A percentile compares a stretch with the other conserved stretches of the same genome.
Conservation (phyloP, 2,888 invertebrate genomes). For the Salpingus planirostris region DNA sequence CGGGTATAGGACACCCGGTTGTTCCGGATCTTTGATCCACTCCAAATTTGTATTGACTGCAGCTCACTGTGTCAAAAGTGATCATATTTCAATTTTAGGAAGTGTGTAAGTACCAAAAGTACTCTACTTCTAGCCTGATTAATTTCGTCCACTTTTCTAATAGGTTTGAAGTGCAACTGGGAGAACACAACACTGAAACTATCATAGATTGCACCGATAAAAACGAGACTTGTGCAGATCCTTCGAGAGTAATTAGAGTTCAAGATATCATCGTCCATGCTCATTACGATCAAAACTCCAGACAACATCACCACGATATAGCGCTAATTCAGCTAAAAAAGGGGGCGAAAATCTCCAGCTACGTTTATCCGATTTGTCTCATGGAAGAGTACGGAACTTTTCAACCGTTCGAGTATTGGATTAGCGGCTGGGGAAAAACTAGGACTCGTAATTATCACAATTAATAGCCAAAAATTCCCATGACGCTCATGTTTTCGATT, state of each 20-base stretch:
- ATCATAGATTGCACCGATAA: slow-evolving; percentile 44
- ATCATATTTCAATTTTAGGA: too few relatives aligned
- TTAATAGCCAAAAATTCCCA: neutral
- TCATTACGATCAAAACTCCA: slow-evolving; percentile 33
- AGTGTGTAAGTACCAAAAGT: too few relatives aligned
- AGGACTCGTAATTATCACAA: slow-evolving; percentile 30
- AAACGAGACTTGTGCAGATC: too few relatives aligned
- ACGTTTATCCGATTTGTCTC: slow-evolving; percentile 36
- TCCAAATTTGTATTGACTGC: slow-evolving; percentile 47
- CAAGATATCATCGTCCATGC: slow-evolving; percentile 40
- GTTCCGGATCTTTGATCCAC: slow-evolving; percentile 47
- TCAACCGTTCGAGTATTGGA: slow-evolving; percentile 21
- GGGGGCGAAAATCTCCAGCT: slow-evolving; percentile 34
- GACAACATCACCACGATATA: slow-evolving; percentile 40
- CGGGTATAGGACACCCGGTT: slow-evolving; percentile 32
- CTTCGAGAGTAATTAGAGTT: slow-evolving; percentile 37
- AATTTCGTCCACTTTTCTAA: too few relatives aligned
- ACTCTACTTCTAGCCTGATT: too few relatives aligned
- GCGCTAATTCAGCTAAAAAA: slow-evolving; percentile 42
- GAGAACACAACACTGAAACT: slow-evolving; percentile 43
- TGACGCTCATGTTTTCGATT: slow-evolving; percentile 2
- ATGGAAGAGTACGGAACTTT: slow-evolving; percentile 11
- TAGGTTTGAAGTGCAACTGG: slow-evolving; percentile 36
- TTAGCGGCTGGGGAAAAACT: slow-evolving; percentile 49
- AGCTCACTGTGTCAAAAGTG: slow-evolving; percentile 45